A percentile compares a stretch with the other conserved stretches of the same genome.
Evolutionary conservation across 2,113 vertebrate genomes (phyloP).

Genomic region (Vulpes lagopus): DNA sequence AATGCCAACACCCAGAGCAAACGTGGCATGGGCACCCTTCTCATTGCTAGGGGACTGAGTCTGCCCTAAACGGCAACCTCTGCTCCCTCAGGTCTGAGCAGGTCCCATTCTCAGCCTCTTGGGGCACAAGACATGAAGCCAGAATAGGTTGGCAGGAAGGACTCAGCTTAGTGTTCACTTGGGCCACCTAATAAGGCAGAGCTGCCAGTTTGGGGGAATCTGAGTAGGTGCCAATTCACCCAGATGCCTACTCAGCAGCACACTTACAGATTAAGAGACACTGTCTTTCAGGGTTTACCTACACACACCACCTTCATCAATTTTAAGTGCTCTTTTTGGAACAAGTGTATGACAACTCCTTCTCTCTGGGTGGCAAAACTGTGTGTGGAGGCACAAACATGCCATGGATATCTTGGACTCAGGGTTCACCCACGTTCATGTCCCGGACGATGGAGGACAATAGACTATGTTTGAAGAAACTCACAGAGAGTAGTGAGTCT

Average conservation of each 20-base stretch:
- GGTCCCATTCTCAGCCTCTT: background rate
- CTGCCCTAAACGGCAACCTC: rapidly evolving
- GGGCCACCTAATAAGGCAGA: background rate
- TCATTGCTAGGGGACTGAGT: too few relatives aligned
- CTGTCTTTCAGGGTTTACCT: background rate
- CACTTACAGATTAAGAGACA: rapidly evolving
- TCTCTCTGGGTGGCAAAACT: background rate
- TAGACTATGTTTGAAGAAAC: background rate
- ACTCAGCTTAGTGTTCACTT: background rate
- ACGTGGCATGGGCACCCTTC: background rate
- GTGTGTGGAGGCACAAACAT: background rate
- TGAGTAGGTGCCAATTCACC: rapidly evolving
- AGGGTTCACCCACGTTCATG: background rate
- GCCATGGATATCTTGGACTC: background rate
- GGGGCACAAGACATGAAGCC: background rate
- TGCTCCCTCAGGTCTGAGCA: background rate
- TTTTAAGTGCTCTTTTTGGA: background rate
- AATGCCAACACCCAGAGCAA: background rate
- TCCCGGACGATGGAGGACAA: background rate
- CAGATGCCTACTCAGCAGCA: too few relatives aligned
- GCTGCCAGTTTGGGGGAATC: background rate
- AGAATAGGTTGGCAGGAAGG: background rate
- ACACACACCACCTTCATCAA: rapidly evolving
- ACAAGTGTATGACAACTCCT: too few relatives aligned
- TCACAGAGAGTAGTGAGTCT: background rate